Evolutionary conservation across 2,797 vertebrate species (phyloP), one percentile per base, ranked within the genome.

Genomic region (Alcedo atthis): DNA sequence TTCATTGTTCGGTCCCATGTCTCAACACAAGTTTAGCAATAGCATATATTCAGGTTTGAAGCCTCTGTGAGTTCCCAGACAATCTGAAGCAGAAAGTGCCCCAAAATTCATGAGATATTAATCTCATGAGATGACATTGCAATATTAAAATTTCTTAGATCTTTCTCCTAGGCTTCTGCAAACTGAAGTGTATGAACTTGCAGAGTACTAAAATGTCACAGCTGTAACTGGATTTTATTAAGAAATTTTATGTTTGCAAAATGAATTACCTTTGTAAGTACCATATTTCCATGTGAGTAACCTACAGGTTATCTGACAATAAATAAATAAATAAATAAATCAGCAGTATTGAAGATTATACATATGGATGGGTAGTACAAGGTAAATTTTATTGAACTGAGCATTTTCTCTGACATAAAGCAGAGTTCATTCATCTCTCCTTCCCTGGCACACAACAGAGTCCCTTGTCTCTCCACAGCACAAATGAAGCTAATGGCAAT

Each of bases 151-250:
- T 71, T 87, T 70, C 25, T 73, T 71, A 61, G 20, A 1, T 22
- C 26, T 28, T 35, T 58, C 5, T 4, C 28, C 12, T n/a, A 32
- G 46, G 10, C 6, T 91, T 19, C 43, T 85, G 33, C 63, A 30
- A 83, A 80, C 17, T 71, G 21, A 48, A 45, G 11, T 82, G 6
- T 51, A 54, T 78, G 43, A 85, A 75, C n/a, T 80, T 66, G 20
- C 6, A 42, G 32, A 59, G 43, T 59, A 55, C 32, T 81, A 55
- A 55, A 85, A 91, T 69, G 26, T 66, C 77, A 79, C 28, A 71
- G 40, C 42, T 81, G n/a, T 67, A 78, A 62, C 53, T 81, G 30
- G 30, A 89, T 82, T 90, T 89, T 87, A 87, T 79, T 58, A 90
- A 76, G 54, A 43, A 57, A 35, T 55, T 81, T 89, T 55, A 58